phyloP scores from a whole-genome alignment of 1,140 invertebrate genomes.

The Calephelis nemesis region DNA sequence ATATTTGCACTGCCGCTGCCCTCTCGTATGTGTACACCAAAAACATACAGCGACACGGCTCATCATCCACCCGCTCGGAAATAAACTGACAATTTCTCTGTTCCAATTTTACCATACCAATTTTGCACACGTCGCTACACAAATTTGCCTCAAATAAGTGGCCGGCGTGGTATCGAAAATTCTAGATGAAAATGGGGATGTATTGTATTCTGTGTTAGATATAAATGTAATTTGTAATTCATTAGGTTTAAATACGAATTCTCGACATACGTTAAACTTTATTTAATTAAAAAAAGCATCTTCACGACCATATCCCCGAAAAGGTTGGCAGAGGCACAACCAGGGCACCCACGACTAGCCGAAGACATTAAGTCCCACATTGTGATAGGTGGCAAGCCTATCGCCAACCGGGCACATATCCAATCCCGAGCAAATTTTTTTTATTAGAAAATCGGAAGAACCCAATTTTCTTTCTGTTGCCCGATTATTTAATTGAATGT shows the following conservation, averaged over 20 bases:
- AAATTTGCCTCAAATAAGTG: conserved; percentile 48
- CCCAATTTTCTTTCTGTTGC: no score
- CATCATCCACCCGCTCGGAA: conserved; percentile 12
- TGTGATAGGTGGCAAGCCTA: no score
- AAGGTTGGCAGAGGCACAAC: no score
- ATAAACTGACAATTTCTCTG: conserved; percentile 40
- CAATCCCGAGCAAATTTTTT: no score
- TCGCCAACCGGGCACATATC: no score
- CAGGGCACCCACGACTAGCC: no score
- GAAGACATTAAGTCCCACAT: no score
- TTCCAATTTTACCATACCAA: conserved; percentile 37
- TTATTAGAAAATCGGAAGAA: no score
- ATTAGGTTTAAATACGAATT: neutral
- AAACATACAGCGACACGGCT: neutral
- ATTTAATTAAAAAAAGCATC: no score
- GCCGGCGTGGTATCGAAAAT: conserved; percentile 44
- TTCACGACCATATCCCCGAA: no score
- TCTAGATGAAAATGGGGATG: conserved; percentile 28
- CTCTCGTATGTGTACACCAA: neutral
- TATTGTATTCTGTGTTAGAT: neutral
- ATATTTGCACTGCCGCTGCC: neutral
- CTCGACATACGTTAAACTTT: no score
- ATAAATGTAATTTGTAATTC: conserved; percentile 2
- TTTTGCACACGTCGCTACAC: conserved; percentile 41
- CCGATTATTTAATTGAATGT: no score